Base-by-base conservation (phyloP, 2,888 invertebrate genomes). In the Scelioninae gen. 1 region DNA sequence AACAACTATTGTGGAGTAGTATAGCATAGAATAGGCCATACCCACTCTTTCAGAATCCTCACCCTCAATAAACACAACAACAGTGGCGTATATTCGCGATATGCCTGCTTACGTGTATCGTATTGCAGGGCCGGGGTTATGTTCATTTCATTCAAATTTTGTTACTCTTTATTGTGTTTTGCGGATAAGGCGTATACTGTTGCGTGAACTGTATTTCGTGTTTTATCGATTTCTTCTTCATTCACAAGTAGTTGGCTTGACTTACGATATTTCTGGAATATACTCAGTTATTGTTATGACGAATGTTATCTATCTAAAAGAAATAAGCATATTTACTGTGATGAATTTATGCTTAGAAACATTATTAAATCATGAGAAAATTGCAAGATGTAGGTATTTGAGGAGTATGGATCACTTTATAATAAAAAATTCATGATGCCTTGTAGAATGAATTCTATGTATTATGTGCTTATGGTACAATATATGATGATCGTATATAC, bases 1-100 rank as follows among this genome's bases (percentile, higher is more conserved):
- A 92, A 92, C 91, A 91, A 92, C 90, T 89, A 92, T 91, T 91
- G 91, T 89, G 86, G 88, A 89, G 88, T 89, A 89, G 89, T 88
- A 89, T 88, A 88, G 89, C 88, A 87, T 85, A 88, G 88, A 89
- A 88, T 90, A 88, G 89, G 88, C 87, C 88, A 83, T 85, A 84
- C 87, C 85, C 87, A 87, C 86, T 86, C 86, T 78, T 83, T 82
- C 76, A 66, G 76, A 75, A 80, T 84, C 84, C 86, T 87, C 85
- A 82, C 82, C 83, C 82, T 83, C 77, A 79, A 84, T 84, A 84
- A 85, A 80, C 83, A 82, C 85, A 84, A 85, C 86, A 84, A 86
- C 88, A 86, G 84, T 84, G 85, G 82, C 85, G 85, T 88, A 82
- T 85, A 87, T 86, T 88, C 86, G 87, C 88, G 88, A 89, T 88